A percentile compares a stretch with the other conserved stretches of the same genome.
These are phyloP conservation scores for Hypercompe scribonia DNA, from an alignment of 2,888 invertebrate genomes.

Conservation along the genomic window DNA sequence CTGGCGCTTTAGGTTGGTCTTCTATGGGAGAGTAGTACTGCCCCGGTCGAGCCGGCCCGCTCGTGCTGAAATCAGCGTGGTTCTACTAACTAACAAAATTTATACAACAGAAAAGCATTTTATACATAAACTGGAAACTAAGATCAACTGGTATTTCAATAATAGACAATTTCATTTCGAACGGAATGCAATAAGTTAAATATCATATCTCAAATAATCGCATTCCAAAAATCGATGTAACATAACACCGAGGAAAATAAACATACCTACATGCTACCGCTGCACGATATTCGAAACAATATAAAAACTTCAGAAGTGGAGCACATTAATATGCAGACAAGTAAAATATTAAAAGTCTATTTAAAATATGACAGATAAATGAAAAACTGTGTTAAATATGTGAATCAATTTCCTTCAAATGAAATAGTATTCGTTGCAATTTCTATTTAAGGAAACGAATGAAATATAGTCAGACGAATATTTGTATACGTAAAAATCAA, in stretches of 20 bases:
- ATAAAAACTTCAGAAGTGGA: background rate
- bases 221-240: background rate
- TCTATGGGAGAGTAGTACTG: too few relatives aligned
- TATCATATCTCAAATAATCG: background rate
- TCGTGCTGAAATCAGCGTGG: too few relatives aligned
- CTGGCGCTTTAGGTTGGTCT: too few relatives aligned
- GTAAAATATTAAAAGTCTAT: background rate
- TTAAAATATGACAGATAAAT: background rate
- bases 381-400: too few relatives aligned
- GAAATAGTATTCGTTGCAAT: background rate
- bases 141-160: background rate
- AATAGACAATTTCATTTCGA: background rate
- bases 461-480: background rate
- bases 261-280: background rate
- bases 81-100: too few relatives aligned
- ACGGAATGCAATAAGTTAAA: background rate
- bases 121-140: too few relatives aligned
- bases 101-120: too few relatives aligned
- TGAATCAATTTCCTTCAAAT: background rate
- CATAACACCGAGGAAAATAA: background rate
- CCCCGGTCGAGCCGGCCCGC: too few relatives aligned
- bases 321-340: background rate
- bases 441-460: background rate
- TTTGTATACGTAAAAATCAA: background rate
- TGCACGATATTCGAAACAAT: background rate